Evolutionary conservation across 2,797 vertebrate species (phyloP).

Genomic region (Anisognathus igniventris): DNA sequence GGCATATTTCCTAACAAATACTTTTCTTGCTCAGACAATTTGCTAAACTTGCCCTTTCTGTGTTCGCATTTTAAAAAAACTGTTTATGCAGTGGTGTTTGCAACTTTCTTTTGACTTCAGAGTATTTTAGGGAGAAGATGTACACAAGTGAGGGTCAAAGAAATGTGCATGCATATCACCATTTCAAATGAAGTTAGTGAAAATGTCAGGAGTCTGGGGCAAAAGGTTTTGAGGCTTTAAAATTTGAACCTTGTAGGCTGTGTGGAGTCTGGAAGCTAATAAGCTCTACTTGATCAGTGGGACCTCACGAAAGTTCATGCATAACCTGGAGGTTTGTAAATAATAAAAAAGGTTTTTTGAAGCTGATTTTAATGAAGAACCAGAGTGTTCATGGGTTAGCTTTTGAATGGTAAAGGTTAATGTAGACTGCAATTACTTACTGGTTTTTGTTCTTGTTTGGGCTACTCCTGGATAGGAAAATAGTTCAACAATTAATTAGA

Average conservation of each 20-base stretch:
- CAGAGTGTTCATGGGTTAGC: neutral
- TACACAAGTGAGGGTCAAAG: neutral
- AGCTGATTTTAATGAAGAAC: neutral
- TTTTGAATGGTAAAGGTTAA: slow-evolving; percentile 35
- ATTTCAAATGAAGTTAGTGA: neutral
- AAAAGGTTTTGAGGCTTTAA: neutral
- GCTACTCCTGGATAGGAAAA: neutral
- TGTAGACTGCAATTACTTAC: neutral
- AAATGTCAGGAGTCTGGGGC: neutral
- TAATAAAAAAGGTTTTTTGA: neutral
- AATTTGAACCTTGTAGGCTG: neutral
- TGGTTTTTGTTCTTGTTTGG: neutral
- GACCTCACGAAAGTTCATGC: slow-evolving; percentile 24
- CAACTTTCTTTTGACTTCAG: neutral
- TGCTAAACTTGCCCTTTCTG: neutral
- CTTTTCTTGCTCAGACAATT: neutral
- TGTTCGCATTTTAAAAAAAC: neutral
- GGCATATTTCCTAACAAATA: neutral
- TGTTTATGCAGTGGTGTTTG: neutral
- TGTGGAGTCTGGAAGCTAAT: neutral
- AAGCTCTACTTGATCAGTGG: neutral
- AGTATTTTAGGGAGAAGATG: neutral
- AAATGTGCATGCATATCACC: neutral
- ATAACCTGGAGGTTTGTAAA: slow-evolving; percentile 32
- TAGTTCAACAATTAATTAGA: neutral